Percentiles rank a stretch among this genome's conserved stretches.
Evolutionary conservation across 2,797 vertebrate genomes (phyloP).

Genomic region (Crax fasciolata): DNA sequence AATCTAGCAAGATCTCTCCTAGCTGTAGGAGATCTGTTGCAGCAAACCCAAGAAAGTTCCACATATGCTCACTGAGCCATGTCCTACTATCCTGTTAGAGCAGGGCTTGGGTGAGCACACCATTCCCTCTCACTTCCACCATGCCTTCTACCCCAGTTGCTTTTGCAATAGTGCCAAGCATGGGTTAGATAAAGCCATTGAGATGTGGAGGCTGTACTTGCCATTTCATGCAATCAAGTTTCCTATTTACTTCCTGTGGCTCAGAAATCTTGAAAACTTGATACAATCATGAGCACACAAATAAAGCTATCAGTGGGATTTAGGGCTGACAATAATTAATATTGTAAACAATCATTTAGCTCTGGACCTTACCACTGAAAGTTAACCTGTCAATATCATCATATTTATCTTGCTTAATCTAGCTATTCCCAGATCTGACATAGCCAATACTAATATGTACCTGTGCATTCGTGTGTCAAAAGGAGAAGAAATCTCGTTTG

Average conservation of each 20-base stretch:
- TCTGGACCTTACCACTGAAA: background rate
- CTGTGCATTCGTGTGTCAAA: background rate
- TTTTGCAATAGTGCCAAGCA: background rate
- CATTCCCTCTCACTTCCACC: background rate
- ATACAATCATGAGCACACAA: background rate
- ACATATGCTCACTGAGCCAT: background rate
- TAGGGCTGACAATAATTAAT: background rate
- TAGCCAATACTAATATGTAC: background rate
- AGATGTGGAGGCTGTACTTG: background rate
- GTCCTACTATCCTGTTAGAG: rapidly evolving
- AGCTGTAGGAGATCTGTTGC: background rate
- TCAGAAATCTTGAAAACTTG: background rate
- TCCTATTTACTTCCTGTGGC: background rate
- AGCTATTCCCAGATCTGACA: background rate
- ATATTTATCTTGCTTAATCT: background rate
- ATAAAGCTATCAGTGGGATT: background rate
- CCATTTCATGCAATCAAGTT: background rate
- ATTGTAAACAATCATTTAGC: slow-evolving; percentile 10
- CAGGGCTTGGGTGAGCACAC: background rate
- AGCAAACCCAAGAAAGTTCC: background rate
- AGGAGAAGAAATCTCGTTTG: slow-evolving; percentile 8
- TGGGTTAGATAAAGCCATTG: rapidly evolving
- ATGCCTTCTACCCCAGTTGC: background rate
- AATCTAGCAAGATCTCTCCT: background rate
- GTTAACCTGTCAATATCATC: background rate